These are phyloP conservation scores for Samia ricini DNA, from an alignment of 1,140 invertebrate genomes.

Conservation along the genomic window DNA sequence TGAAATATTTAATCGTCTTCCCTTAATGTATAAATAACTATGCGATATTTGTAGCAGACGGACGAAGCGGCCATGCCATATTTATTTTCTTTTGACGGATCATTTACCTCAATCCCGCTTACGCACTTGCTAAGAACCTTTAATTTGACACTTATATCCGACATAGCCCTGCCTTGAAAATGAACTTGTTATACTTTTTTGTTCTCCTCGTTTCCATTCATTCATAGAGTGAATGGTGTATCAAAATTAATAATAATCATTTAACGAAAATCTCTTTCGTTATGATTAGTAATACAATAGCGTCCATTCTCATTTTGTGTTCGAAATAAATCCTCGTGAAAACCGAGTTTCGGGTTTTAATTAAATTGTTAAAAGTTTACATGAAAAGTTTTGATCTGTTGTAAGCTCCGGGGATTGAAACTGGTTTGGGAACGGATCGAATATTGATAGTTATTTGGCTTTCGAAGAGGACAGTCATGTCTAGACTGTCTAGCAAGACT, in stretches of 20 bases:
- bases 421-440: neutral
- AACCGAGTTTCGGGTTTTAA: neutral
- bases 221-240: neutral
- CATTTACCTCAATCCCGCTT: neutral
- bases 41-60: neutral
- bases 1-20: no score
- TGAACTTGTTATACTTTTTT: neutral
- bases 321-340: neutral
- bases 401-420: neutral
- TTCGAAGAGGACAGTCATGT: no score
- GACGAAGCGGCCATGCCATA: neutral
- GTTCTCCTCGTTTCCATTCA: neutral
- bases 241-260: neutral
- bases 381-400: conserved; percentile 6
- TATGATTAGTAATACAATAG: neutral
- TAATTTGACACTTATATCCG: neutral
- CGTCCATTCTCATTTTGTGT: conserved; percentile 1
- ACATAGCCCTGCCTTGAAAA: neutral
- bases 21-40: neutral
- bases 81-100: neutral
- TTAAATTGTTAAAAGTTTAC: conserved; percentile 6
- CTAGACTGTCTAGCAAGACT: no score
- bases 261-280: no score
- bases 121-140: neutral
- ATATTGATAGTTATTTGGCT: neutral